These are phyloP conservation scores for Arbacia lixula DNA, from an alignment of 53 echinoderm and acorn worm genomes.

Conservation along the genomic window DNA sequence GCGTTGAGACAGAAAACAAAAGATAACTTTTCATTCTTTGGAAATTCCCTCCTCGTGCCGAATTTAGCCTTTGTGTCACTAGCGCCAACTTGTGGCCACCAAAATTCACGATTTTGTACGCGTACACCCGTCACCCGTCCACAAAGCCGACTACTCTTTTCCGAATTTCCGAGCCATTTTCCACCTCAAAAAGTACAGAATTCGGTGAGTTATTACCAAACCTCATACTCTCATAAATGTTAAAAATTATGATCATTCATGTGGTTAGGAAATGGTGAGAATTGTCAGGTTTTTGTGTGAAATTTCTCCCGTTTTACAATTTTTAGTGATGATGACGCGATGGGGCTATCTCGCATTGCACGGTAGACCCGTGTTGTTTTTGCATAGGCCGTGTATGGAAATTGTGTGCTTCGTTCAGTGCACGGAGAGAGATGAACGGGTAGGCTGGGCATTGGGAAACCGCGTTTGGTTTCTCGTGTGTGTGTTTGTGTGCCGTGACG, in stretches of 20 bases:
- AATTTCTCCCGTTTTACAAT: slow-evolving; percentile 1
- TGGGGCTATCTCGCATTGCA: not conserved
- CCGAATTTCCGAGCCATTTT: not conserved
- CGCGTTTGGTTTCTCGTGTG: slow-evolving; percentile 35
- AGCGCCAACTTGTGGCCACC: slow-evolving; percentile 35
- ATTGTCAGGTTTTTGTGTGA: not conserved
- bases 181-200: not conserved
- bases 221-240: not conserved
- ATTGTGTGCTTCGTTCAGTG: not conserved
- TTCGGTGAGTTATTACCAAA: not conserved
- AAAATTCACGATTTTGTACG: slow-evolving; percentile 37
- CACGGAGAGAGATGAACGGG: not conserved
- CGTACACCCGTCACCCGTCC: slow-evolving; percentile 1
- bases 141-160: not conserved
- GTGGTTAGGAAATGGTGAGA: not conserved
- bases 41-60: not conserved
- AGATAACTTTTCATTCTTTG: not conserved
- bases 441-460: slow-evolving; percentile 7
- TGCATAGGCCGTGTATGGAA: slow-evolving; percentile 33
- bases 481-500: slow-evolving; percentile 4
- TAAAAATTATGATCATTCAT: not conserved
- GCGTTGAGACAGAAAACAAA: slow-evolving; percentile 18
- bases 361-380: slow-evolving; percentile 28
- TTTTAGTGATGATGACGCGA: not conserved
- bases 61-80: not conserved